Evolutionary conservation across 2,113 vertebrate genomes (phyloP), one percentile per base, ranked within the genome.

Genomic region (Rallus limicola): DNA sequence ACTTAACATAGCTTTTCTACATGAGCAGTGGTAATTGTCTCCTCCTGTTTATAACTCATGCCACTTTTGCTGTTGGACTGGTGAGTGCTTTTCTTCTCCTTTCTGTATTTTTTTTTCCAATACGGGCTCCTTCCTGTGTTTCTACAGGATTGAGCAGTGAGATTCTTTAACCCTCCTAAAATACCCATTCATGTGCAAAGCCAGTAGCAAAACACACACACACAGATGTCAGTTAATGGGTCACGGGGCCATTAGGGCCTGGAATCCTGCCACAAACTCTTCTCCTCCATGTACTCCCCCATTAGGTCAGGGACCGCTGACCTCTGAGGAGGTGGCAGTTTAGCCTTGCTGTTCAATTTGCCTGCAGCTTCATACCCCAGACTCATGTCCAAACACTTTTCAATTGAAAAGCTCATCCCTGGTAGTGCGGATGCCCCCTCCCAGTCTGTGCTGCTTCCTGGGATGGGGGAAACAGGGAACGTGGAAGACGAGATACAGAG

Each of bases 271-370:
- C 53, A 46, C 31, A 40, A 28, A 38, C 16, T 38, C 18, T 21
- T 6, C 62, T 26, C 50, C 20, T 31, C 16, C 2, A 1, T 0
- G 1, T 36, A 16, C 28, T 15, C 44, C 36, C 24, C 13, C 5
- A 0, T 11, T 11, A 13, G 29, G 56, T 23, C 46, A 55, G 58
- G 52, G 40, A 33, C 33, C 3, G 8, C 40, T 26, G 33, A 14
- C n/a, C 10, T 6, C 3, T 2, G 8, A 46, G 44, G 4, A 50
- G 11, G 10, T 16, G 5, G 23, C 0, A 53, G 0, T 77, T 85
- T 23, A 65, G 56, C 29, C n/a, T 40, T n/a, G 9, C 29, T 68
- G 11, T 40, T 63, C 28, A 16, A 64, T 28, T 9, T 13, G 9
- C 8, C 64, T 62, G 69, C 16, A 28, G 33, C 53, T 77, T 44